Evolutionary conservation across 2,888 invertebrate genomes (phyloP).

Genomic region (Linnaemya vulpina): DNA sequence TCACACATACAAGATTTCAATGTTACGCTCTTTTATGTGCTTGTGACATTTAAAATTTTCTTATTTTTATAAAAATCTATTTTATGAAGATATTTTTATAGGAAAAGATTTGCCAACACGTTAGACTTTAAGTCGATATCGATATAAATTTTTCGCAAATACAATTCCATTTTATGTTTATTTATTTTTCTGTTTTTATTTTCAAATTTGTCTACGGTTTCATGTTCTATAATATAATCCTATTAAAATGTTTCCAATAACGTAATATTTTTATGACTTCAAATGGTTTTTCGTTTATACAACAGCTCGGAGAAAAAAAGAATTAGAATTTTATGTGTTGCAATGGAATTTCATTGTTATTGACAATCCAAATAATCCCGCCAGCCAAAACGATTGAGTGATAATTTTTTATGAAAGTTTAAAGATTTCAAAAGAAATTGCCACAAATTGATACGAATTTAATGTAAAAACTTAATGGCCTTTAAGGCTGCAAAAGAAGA

Average conservation of each 20-base stretch:
- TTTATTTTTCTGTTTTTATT: neutral
- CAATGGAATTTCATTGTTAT: constrained; percentile 27
- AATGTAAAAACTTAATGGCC: neutral
- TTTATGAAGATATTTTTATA: neutral
- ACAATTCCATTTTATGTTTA: constrained; percentile 27
- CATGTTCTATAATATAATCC: constrained; percentile 3
- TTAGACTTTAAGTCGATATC: neutral
- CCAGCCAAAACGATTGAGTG: neutral
- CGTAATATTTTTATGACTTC: constrained; percentile 31
- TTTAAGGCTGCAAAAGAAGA: neutral
- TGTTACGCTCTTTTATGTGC: no score
- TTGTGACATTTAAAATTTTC: neutral
- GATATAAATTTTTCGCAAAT: neutral
- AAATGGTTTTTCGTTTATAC: neutral
- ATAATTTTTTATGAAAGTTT: constrained; percentile 1
- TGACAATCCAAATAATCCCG: constrained; percentile 10
- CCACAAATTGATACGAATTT: neutral
- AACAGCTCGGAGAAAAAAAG: neutral
- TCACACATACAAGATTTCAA: no score
- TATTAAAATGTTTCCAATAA: neutral
- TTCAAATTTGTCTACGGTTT: neutral
- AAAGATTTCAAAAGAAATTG: neutral
- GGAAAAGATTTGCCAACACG: neutral
- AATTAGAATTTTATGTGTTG: neutral
- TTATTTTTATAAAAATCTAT: neutral